phyloP scores from a whole-genome alignment of 2,797 vertebrate species.

The Diplodus puntazzo region DNA sequence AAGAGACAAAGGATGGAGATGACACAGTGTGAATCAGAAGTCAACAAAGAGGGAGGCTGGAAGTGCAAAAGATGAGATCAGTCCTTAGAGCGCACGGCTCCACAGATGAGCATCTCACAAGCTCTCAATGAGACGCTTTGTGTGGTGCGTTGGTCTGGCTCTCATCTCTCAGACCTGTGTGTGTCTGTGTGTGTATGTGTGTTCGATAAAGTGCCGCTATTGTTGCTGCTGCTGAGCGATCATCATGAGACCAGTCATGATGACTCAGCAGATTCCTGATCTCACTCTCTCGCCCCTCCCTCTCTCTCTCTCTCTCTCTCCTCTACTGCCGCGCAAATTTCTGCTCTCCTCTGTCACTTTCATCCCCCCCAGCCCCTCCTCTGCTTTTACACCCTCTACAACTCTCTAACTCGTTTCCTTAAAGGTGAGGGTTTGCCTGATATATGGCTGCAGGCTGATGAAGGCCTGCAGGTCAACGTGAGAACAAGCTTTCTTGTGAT shows the following conservation, averaged over 20 bases:
- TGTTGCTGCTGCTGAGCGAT: slow-evolving; percentile 81
- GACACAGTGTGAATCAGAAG: slow-evolving; percentile 61
- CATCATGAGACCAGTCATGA: slow-evolving; percentile 84
- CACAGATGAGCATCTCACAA: slow-evolving; percentile 68
- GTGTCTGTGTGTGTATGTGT: slow-evolving; percentile 38
- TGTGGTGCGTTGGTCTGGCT: slow-evolving; percentile 54
- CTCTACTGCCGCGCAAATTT: slow-evolving; percentile 37
- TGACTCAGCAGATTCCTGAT: slow-evolving; percentile 85
- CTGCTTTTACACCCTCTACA: slow-evolving; percentile 2
- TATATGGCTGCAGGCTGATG: slow-evolving; percentile 1
- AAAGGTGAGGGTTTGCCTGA: slow-evolving; percentile 27
- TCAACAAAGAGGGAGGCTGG: slow-evolving; percentile 61
- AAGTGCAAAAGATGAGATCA: slow-evolving; percentile 81
- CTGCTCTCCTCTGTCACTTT: slow-evolving; percentile 58
- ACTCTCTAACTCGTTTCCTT: slow-evolving; percentile 11
- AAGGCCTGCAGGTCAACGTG: slow-evolving; percentile 22
- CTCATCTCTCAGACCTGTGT: slow-evolving; percentile 64
- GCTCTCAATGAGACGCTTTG: slow-evolving; percentile 77
- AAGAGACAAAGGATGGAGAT: slow-evolving; percentile 61
- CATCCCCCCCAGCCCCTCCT: not conserved
- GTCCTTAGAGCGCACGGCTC: slow-evolving; percentile 70
- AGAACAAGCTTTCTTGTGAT: not conserved
- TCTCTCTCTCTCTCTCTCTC: not conserved
- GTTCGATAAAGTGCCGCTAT: slow-evolving; percentile 76
- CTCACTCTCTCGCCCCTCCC: slow-evolving; percentile 49